These are phyloP conservation scores for Stigmatopora argus DNA, from an alignment of 2,113 vertebrate species.

Conservation along the genomic window DNA sequence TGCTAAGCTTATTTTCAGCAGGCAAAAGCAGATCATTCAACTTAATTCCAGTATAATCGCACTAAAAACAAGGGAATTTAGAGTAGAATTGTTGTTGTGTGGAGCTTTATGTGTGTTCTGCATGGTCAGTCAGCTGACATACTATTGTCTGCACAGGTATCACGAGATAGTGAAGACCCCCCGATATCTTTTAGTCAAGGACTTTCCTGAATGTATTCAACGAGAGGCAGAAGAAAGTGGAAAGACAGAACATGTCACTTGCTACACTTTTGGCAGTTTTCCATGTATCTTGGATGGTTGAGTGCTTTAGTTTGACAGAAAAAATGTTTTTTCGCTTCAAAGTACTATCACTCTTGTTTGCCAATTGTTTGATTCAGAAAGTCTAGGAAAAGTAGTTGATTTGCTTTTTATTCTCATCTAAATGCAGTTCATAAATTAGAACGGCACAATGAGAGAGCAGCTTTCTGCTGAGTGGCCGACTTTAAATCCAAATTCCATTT, in stretches of 20 bases:
- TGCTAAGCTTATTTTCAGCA: background rate
- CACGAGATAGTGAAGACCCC: constrained; percentile 14
- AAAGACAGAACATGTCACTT: background rate
- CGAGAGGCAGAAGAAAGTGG: background rate
- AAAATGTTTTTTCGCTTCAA: background rate
- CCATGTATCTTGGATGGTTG: background rate
- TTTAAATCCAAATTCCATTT: too few relatives aligned
- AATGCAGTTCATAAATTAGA: too few relatives aligned
- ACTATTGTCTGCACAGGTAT: constrained; percentile 1
- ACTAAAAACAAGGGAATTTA: too few relatives aligned
- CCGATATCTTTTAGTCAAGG: constrained; percentile 18
- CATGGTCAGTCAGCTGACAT: constrained; percentile 46
- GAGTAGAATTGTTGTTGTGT: constrained; percentile 10
- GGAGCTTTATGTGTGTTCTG: constrained; percentile 35
- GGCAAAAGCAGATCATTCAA: constrained; percentile 10
- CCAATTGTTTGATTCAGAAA: background rate
- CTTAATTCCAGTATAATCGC: too few relatives aligned
- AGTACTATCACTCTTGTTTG: background rate
- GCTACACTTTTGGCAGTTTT: background rate
- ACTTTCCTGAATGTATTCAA: constrained; percentile 4
- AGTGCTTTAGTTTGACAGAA: background rate
- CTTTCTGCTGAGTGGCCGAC: too few relatives aligned
- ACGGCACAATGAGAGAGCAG: too few relatives aligned
- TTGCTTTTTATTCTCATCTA: too few relatives aligned
- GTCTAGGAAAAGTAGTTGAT: background rate